Evolutionary conservation across 2,888 invertebrate genomes (phyloP), one percentile per base, ranked within the genome.

Genomic region (Trichopria drosophilae): DNA sequence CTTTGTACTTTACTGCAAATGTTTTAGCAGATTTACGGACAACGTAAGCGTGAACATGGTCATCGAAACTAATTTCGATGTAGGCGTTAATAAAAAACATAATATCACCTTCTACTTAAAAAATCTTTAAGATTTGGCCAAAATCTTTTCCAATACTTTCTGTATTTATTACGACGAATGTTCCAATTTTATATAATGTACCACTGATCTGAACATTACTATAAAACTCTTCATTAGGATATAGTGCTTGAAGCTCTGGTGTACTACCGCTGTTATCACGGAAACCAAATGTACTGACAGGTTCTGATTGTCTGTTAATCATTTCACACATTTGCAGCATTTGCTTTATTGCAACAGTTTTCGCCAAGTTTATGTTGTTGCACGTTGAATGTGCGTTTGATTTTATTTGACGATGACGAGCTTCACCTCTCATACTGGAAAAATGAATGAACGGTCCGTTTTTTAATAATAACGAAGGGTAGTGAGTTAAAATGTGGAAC

Each of bases 391-490:
- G 31, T 12, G 39, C 42, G 37, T 41, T 50, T 12, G 43, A 2
- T 44, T 53, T 53, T 9, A 53, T 19, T 31, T 49, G 15, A 9
- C 51, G 39, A 41, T 56, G 53, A 6, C 43, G 44, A 5, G 50
- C 42, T 50, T 56, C 51, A 24, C 36, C 53, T 2, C 56, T 26
- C 53, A 56, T 56, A 28, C 36, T 22, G 44, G 43, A 53, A 34
- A 42, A 56, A 32, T 53, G 18, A 28, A 51, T 36, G 9, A 29
- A 47, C 10, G 53, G 53, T n/a, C 53, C 53, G 40, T 44, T 41
- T 16, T 37, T 32, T 22, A 35, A 6, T 13, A 51, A 23, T 16
- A 52, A 26, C 9, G 26, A 41, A 5, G 52, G 44, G 29, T 56
- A 53, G 22, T 55, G 55, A 9, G 51, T 12, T 16, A 55, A 15